These are phyloP conservation scores for Siderastrea radians DNA, from an alignment of 92 coral and sea anemone genomes.

Conservation along the genomic window DNA sequence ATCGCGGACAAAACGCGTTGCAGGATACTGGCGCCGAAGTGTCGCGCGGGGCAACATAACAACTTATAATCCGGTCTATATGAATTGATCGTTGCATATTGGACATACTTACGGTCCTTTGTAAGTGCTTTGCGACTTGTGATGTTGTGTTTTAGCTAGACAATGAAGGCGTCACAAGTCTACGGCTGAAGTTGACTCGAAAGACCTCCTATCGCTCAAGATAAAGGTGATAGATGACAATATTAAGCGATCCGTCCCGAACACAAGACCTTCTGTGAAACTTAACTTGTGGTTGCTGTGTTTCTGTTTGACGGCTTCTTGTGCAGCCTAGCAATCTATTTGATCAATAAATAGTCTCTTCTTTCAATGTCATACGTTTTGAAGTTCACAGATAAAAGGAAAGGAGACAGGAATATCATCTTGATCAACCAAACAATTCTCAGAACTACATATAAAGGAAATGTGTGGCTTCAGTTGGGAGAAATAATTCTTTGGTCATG, in stretches of 20 bases:
- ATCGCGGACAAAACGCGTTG: conserved; percentile 40
- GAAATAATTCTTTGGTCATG: background rate
- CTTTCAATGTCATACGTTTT: background rate
- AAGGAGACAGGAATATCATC: background rate
- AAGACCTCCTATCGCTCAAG: conserved; percentile 40
- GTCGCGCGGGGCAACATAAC: conserved; percentile 9
- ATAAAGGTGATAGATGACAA: conserved; percentile 21
- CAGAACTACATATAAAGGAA: background rate
- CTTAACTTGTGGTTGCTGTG: conserved; percentile 44
- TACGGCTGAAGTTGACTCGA: background rate
- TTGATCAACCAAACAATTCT: background rate
- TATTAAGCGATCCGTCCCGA: background rate
- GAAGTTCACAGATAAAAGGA: background rate
- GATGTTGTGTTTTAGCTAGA: conserved; percentile 41
- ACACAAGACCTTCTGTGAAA: conserved; percentile 4
- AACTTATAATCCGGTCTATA: conserved; percentile 8
- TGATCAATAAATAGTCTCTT: background rate
- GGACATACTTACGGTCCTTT: conserved; percentile 22
- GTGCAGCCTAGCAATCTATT: background rate
- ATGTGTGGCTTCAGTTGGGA: background rate
- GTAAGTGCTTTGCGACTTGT: conserved; percentile 15
- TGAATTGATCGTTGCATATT: conserved; percentile 18
- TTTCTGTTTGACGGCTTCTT: background rate
- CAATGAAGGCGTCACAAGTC: conserved; percentile 53
- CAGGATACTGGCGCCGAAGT: conserved; percentile 47